phyloP scores from a whole-genome alignment of 2,113 vertebrate genomes.

The Bufo gargarizans region DNA sequence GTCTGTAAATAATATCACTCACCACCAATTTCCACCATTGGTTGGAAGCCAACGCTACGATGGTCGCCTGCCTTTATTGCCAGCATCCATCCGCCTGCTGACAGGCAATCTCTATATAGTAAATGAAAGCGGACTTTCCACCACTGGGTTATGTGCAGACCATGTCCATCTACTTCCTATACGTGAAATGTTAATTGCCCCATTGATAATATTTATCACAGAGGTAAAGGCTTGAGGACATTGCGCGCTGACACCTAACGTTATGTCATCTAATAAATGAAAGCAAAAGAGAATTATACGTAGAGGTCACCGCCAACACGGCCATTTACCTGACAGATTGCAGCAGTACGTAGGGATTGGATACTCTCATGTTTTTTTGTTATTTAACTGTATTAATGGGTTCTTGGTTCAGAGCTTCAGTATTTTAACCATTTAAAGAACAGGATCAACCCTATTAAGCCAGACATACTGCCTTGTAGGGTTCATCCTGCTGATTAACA shows the following conservation, averaged over 20 bases:
- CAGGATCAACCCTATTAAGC: neutral
- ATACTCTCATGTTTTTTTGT: neutral
- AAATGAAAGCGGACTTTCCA: neutral
- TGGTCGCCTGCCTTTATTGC: constrained; percentile 18
- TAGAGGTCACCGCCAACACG: constrained; percentile 28
- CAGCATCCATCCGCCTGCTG: constrained; percentile 2
- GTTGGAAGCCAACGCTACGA: neutral
- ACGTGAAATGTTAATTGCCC: constrained; percentile 56
- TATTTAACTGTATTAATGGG: neutral
- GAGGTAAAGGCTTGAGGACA: constrained; percentile 28
- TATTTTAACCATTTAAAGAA: neutral
- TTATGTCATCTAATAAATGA: constrained; percentile 38
- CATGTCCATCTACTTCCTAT: constrained; percentile 24
- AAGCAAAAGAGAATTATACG: constrained; percentile 13
- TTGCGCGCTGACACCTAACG: constrained; percentile 5
- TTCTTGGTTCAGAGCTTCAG: neutral
- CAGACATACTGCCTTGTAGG: too few relatives aligned
- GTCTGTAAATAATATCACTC: constrained; percentile 36
- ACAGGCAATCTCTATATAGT: constrained; percentile 34
- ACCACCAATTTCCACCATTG: constrained; percentile 11
- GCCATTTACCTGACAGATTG: constrained; percentile 29
- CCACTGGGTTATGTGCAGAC: constrained; percentile 38
- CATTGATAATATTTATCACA: constrained; percentile 58
- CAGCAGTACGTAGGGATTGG: neutral
- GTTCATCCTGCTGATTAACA: too few relatives aligned